Conservation (phyloP, 2,888 invertebrate genomes). For the Oligia latruncula region DNA sequence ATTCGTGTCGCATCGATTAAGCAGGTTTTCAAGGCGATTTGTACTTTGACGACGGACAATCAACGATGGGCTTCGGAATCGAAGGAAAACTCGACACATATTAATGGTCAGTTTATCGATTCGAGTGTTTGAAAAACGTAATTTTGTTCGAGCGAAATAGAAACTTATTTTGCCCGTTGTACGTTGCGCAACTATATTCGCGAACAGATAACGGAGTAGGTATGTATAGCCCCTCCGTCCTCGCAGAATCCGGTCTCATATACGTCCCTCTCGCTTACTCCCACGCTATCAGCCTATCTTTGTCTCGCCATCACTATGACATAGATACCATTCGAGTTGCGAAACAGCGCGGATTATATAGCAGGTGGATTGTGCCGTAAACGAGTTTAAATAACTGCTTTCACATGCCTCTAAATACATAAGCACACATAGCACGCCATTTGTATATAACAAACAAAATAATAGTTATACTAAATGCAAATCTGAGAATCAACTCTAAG, state of each 20-base stretch:
- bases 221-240: constrained; percentile 84
- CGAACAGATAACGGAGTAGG: constrained; percentile 87
- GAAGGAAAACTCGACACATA: constrained; percentile 66
- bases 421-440: constrained; percentile 70
- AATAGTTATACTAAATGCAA: constrained; percentile 53
- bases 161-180: constrained; percentile 86
- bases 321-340: constrained; percentile 88
- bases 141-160: constrained; percentile 71
- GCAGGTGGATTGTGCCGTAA: constrained; percentile 89
- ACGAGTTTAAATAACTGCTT: constrained; percentile 89
- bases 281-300: constrained; percentile 52
- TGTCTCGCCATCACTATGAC: constrained; percentile 81
- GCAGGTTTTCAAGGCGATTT: constrained; percentile 73
- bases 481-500: constrained; percentile 41
- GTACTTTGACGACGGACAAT: constrained; percentile 64
- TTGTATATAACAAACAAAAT: constrained; percentile 58
- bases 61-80: constrained; percentile 64
- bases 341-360: constrained; percentile 90
- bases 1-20: constrained; percentile 78
- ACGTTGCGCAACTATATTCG: constrained; percentile 89
- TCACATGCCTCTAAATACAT: constrained; percentile 84
- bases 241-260: constrained; percentile 85
- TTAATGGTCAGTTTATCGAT: constrained; percentile 53
- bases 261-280: constrained; percentile 76
- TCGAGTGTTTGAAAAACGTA: constrained; percentile 58